Conservation (phyloP, 2,888 invertebrate species). For the Ametastegia equiseti region DNA sequence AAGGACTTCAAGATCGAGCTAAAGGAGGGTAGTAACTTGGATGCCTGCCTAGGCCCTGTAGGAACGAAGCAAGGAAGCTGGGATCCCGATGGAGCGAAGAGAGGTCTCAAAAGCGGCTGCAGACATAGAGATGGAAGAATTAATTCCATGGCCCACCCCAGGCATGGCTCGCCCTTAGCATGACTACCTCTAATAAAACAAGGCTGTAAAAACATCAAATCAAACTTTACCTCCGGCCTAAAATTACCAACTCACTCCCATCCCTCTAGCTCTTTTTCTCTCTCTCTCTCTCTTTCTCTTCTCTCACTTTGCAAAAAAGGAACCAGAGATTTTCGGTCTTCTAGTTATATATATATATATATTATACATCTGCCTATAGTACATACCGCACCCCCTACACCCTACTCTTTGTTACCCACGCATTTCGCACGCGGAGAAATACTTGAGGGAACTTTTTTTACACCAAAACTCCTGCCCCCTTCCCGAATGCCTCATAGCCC, state of each 20-base stretch:
- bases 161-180: neutral
- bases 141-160: neutral
- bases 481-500: neutral
- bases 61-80: neutral
- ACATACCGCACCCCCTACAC: neutral
- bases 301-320: neutral
- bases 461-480: neutral
- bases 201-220: constrained; percentile 38
- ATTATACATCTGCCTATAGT: no score
- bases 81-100: neutral
- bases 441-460: constrained; percentile 32
- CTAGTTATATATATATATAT: neutral
- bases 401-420: neutral
- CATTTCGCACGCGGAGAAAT: neutral
- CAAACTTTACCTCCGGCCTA: constrained; percentile 39
- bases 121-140: constrained; percentile 11
- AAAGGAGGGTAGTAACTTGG: no score
- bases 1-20: constrained; percentile 9
- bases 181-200: constrained; percentile 27
- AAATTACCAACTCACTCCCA: constrained; percentile 29
- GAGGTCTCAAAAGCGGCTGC: neutral
- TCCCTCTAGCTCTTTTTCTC: neutral
- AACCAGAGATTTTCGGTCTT: neutral
- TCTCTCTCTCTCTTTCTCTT: neutral
- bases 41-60: neutral